A percentile compares a stretch with the other conserved stretches of the same genome.
Evolutionary conservation across 2,113 vertebrate species (phyloP).

Genomic region (Alces alces): DNA sequence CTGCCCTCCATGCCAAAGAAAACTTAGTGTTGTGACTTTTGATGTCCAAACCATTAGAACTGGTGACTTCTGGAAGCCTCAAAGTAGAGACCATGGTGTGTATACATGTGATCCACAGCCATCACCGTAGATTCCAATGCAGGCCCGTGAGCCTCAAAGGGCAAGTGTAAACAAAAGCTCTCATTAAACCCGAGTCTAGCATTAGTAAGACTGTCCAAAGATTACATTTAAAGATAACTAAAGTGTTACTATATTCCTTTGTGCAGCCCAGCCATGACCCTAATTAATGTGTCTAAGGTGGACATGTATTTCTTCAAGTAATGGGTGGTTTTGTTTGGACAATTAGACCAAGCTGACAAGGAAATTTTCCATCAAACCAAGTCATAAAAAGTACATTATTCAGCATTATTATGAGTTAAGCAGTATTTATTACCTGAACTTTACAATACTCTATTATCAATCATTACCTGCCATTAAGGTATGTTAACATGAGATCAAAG

Average conservation of each 20-base stretch:
- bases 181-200: conserved; percentile 82
- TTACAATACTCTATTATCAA: conserved; percentile 86
- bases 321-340: conserved; percentile 87
- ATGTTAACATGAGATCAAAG: conserved; percentile 89
- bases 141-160: conserved; percentile 62
- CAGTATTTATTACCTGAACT: conserved; percentile 88
- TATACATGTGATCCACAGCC: conserved; percentile 18
- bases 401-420: conserved; percentile 87
- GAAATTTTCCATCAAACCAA: conserved; percentile 87
- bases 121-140: conserved; percentile 62
- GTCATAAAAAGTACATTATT: conserved; percentile 92
- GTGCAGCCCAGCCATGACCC: conserved; percentile 84
- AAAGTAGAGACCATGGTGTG: not conserved
- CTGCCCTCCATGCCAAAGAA: not conserved
- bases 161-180: conserved; percentile 81
- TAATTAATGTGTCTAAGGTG: conserved; percentile 85
- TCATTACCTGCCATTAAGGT: conserved; percentile 90
- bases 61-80: conserved; percentile 60
- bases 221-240: conserved; percentile 84
- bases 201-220: conserved; percentile 82
- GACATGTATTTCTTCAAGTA: conserved; percentile 84
- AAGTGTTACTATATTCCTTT: conserved; percentile 84
- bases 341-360: conserved; percentile 85
- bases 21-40: conserved; percentile 58
- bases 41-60: conserved; percentile 37